Conservation (phyloP, 2,888 invertebrate species). For the Drosophila melanosoma region DNA sequence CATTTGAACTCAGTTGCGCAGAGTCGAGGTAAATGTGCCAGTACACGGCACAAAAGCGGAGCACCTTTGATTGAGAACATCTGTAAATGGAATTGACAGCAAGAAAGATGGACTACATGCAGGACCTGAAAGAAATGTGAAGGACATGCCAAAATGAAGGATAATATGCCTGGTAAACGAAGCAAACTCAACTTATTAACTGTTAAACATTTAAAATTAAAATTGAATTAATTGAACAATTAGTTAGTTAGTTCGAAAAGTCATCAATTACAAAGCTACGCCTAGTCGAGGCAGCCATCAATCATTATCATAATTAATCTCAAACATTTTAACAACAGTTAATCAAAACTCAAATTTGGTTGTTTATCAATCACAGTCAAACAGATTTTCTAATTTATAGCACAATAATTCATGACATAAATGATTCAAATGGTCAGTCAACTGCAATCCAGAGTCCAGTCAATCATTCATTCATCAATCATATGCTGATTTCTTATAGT, state of each 20-base stretch:
- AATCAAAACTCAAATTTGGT: not conserved
- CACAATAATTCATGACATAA: not conserved
- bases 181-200: not conserved
- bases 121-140: constrained; percentile 1
- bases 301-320: not conserved
- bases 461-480: constrained; percentile 33
- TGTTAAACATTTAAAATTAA: not conserved
- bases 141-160: not conserved
- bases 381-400: constrained; percentile 2
- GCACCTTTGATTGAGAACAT: constrained; percentile 23
- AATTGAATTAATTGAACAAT: not conserved
- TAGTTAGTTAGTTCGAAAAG: not conserved
- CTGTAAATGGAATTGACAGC: not conserved
- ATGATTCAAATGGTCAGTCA: not conserved
- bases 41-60: constrained; percentile 43
- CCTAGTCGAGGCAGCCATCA: not conserved
- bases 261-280: not conserved
- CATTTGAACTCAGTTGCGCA: constrained; percentile 24
- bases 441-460: not conserved
- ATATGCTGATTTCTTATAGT: constrained; percentile 29
- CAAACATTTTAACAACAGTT: not conserved
- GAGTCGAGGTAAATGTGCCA: constrained; percentile 26
- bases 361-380: constrained; percentile 2
- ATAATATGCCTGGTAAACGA: not conserved
- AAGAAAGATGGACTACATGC: constrained; percentile 3